Percentiles rank a stretch among this genome's conserved stretches.
phyloP scores from a whole-genome alignment of 2,888 invertebrate species.

The Rotaria sp. region DNA sequence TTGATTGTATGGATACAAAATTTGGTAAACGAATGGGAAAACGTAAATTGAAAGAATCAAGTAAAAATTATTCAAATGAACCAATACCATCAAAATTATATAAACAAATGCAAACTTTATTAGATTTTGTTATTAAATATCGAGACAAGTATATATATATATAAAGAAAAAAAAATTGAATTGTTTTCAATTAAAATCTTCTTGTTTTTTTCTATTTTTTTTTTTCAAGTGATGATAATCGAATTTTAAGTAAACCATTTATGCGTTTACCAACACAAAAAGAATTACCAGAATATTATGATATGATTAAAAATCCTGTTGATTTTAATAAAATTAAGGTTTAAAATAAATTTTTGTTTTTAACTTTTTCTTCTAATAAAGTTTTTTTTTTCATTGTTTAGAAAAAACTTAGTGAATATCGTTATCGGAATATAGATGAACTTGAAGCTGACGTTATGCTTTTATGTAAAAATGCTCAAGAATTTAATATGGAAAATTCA shows the following conservation, averaged over 20 bases:
- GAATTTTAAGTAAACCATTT: conserved; percentile 83
- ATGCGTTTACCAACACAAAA: conserved; percentile 86
- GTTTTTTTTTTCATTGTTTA: not conserved
- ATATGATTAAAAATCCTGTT: conserved; percentile 85
- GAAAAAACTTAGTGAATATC: conserved; percentile 52
- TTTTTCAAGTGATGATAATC: conserved; percentile 60
- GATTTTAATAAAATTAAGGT: conserved; percentile 78
- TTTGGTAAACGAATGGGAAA: not conserved
- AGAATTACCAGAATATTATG: conserved; percentile 90
- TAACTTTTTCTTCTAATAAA: not conserved
- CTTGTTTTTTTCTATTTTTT: no score
- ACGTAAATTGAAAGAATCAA: not conserved
- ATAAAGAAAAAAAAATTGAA: no score
- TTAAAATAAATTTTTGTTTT: not conserved
- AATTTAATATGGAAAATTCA: conserved; percentile 90
- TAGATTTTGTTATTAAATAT: conserved; percentile 33
- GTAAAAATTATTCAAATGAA: not conserved
- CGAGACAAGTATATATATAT: conserved; percentile 32
- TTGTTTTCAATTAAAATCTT: no score
- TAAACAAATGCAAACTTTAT: conserved; percentile 25
- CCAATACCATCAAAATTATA: not conserved
- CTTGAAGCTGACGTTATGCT: conserved; percentile 77
- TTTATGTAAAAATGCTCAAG: conserved; percentile 89
- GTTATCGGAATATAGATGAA: conserved; percentile 63
- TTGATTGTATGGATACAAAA: conserved; percentile 36